These are phyloP conservation scores for Natator depressus DNA, from an alignment of 2,113 vertebrate genomes.

Conservation along the genomic window DNA sequence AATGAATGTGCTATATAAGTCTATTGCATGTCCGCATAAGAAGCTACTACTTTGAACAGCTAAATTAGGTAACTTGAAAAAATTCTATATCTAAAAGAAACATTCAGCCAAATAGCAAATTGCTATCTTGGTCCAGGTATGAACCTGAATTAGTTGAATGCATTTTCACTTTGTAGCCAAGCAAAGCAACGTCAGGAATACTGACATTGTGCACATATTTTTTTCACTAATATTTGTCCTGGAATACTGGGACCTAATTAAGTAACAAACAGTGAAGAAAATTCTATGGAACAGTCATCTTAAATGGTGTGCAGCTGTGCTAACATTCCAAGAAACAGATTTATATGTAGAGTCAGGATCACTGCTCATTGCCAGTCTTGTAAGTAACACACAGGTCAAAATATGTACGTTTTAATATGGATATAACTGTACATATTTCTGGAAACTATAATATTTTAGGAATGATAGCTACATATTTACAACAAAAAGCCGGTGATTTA, in stretches of 20 bases:
- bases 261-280: neutral
- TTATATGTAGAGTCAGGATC: fast-evolving
- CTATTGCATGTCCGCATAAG: neutral
- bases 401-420: fast-evolving
- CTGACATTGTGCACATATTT: neutral
- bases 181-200: neutral
- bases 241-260: neutral
- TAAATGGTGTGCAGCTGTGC: fast-evolving
- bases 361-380: fast-evolving
- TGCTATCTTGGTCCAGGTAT: neutral
- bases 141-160: neutral
- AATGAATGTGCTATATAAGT: neutral
- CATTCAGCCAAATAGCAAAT: neutral
- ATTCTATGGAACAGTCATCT: neutral
- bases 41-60: fast-evolving
- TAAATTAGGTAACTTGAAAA: neutral
- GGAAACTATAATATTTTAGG: fast-evolving
- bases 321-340: fast-evolving
- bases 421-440: neutral
- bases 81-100: neutral
- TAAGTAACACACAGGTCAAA: fast-evolving
- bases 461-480: neutral
- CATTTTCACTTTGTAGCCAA: neutral
- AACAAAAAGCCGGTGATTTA: neutral
- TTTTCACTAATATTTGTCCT: neutral